phyloP scores from a whole-genome alignment of 2,888 invertebrate genomes.

The Apotomis betuletana region DNA sequence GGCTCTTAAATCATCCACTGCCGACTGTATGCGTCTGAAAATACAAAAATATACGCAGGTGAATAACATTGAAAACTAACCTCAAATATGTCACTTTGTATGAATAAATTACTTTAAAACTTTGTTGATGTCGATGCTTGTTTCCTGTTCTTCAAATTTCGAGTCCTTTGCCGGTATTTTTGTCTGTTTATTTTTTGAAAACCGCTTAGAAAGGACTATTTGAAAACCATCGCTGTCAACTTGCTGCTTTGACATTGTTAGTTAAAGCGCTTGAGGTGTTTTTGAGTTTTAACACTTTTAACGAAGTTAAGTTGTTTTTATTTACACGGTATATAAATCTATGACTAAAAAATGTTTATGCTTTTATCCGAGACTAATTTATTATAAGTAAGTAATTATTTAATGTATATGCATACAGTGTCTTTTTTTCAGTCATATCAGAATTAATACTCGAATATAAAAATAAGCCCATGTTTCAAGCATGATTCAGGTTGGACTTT shows the following conservation, averaged over 20 bases:
- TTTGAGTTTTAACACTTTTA: neutral
- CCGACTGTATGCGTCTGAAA: slow-evolving; percentile 68
- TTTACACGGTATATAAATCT: no score
- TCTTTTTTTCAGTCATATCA: no score
- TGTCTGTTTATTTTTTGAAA: slow-evolving; percentile 63
- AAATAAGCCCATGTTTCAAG: no score
- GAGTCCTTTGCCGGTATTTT: slow-evolving; percentile 57
- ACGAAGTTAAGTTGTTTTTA: no score
- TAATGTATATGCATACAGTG: no score
- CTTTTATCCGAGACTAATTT: no score
- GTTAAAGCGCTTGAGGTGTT: neutral
- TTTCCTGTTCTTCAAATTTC: slow-evolving; percentile 55
- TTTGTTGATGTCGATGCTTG: slow-evolving; percentile 59
- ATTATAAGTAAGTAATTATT: no score
- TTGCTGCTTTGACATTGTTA: slow-evolving; percentile 68
- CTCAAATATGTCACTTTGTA: slow-evolving; percentile 52
- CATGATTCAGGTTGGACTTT: no score
- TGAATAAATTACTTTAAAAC: slow-evolving; percentile 56
- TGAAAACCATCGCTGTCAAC: slow-evolving; percentile 74
- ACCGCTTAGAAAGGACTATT: slow-evolving; percentile 68
- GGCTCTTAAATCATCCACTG: slow-evolving; percentile 62
- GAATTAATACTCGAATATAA: no score
- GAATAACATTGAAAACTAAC: slow-evolving; percentile 54
- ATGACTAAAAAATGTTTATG: no score
- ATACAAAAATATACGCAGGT: slow-evolving; percentile 39